Evolutionary conservation across 2,888 invertebrate species (phyloP).

Genomic region (Sinotaia quadrata): DNA sequence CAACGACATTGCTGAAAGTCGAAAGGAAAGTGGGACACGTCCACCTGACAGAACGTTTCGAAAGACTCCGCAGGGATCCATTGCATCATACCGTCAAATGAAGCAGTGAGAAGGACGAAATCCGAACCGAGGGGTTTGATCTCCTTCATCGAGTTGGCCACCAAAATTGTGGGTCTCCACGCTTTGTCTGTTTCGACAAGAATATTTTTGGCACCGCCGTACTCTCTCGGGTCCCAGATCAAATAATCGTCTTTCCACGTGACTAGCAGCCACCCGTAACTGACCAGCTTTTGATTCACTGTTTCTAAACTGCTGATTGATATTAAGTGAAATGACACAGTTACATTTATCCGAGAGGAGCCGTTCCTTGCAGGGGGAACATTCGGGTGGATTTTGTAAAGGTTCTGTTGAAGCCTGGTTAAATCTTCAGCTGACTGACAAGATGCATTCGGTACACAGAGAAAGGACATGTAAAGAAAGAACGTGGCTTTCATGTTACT

Average conservation of each 20-base stretch:
- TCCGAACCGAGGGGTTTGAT: slow-evolving; percentile 13
- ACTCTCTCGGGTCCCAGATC: slow-evolving; percentile 2
- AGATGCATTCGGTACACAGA: no score
- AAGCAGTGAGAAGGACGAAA: neutral
- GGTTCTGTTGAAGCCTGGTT: no score
- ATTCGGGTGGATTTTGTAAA: no score
- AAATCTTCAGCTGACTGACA: no score
- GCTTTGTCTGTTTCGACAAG: slow-evolving; percentile 1
- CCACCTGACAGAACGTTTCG: slow-evolving; percentile 21
- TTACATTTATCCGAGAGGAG: neutral
- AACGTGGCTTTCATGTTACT: no score
- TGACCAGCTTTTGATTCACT: slow-evolving; percentile 9
- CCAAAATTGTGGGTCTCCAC: slow-evolving; percentile 11
- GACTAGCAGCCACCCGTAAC: slow-evolving; percentile 13
- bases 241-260: slow-evolving; percentile 4
- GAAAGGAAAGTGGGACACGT: slow-evolving; percentile 22
- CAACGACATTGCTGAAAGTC: slow-evolving; percentile 9
- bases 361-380: slow-evolving; percentile 1
- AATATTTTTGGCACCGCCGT: neutral
- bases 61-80: slow-evolving; percentile 22
- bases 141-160: slow-evolving; percentile 21
- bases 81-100: neutral
- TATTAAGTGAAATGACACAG: slow-evolving; percentile 8
- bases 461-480: no score
- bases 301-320: slow-evolving; percentile 18